Percentiles rank a stretch among this genome's conserved stretches.
Conservation (phyloP, 2,113 vertebrate species). For the Orthonyx spaldingii region DNA sequence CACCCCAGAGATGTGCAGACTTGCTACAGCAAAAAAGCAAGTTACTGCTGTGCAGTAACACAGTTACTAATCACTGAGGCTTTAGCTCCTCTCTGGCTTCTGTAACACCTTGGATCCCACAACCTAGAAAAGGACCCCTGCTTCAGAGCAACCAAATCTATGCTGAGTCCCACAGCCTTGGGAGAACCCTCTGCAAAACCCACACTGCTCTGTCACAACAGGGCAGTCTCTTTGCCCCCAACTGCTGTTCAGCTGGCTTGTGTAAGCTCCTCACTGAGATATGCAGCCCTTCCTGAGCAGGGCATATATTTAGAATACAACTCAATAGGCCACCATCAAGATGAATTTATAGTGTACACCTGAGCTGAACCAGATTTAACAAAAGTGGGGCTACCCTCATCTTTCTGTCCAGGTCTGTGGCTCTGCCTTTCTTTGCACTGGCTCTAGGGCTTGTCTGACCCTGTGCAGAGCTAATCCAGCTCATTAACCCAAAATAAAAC, state of each 20-base stretch:
- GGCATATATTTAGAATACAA: background rate
- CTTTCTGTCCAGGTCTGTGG: background rate
- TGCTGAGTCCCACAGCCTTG: background rate
- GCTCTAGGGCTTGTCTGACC: background rate
- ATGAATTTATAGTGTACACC: background rate
- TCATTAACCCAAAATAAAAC: background rate
- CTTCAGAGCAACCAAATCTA: background rate
- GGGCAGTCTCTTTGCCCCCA: background rate
- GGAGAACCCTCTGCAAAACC: background rate
- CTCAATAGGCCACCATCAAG: accelerated
- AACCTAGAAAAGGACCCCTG: background rate
- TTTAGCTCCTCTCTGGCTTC: background rate
- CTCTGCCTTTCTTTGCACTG: background rate
- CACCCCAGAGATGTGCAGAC: background rate
- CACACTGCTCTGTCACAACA: background rate
- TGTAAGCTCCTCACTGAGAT: background rate
- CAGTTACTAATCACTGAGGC: background rate
- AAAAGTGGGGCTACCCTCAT: background rate
- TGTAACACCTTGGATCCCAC: background rate
- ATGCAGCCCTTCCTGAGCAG: background rate
- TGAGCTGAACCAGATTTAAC: background rate
- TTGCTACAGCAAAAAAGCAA: background rate
- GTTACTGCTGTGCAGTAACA: background rate
- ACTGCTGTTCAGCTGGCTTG: background rate
- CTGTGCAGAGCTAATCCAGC: background rate